Conservation (phyloP, 2,113 vertebrate genomes). For the Pangasianodon hypophthalmus region DNA sequence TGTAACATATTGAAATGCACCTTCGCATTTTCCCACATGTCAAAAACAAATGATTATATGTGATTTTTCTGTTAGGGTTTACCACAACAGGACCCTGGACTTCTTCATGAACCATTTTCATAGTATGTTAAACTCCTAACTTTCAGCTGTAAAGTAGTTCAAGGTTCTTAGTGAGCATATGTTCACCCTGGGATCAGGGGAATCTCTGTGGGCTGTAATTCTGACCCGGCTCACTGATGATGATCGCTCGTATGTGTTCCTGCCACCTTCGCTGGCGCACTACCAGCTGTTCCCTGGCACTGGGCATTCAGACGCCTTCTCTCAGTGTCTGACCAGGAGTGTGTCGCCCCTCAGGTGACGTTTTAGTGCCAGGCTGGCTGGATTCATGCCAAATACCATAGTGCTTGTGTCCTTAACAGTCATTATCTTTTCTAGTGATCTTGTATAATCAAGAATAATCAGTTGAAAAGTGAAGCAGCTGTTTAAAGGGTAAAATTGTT, state of each 20-base stretch:
- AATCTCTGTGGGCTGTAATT: conserved; percentile 51
- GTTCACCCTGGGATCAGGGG: conserved; percentile 53
- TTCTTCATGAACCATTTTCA: background rate
- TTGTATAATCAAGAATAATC: background rate
- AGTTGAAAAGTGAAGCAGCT: conserved; percentile 34
- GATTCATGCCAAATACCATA: conserved; percentile 61
- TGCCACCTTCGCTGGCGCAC: conserved; percentile 60
- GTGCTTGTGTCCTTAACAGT: conserved; percentile 49
- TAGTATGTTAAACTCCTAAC: conserved; percentile 2
- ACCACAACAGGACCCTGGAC: background rate
- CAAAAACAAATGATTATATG: no score
- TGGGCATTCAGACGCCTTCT: conserved; percentile 59
- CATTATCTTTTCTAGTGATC: conserved; percentile 44
- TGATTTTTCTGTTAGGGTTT: background rate
- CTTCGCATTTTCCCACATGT: background rate
- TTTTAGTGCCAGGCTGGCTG: conserved; percentile 59
- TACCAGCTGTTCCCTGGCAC: conserved; percentile 61
- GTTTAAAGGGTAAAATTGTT: conserved; percentile 11
- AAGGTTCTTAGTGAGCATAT: conserved; percentile 50
- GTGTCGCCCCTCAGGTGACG: conserved; percentile 56
- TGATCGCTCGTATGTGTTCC: conserved; percentile 63
- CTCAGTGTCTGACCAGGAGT: conserved; percentile 56
- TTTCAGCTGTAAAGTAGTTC: conserved; percentile 50
- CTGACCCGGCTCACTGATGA: conserved; percentile 61
- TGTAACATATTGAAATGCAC: background rate